Evolutionary conservation across 2,113 vertebrate genomes (phyloP).

Genomic region (Passer domesticus): DNA sequence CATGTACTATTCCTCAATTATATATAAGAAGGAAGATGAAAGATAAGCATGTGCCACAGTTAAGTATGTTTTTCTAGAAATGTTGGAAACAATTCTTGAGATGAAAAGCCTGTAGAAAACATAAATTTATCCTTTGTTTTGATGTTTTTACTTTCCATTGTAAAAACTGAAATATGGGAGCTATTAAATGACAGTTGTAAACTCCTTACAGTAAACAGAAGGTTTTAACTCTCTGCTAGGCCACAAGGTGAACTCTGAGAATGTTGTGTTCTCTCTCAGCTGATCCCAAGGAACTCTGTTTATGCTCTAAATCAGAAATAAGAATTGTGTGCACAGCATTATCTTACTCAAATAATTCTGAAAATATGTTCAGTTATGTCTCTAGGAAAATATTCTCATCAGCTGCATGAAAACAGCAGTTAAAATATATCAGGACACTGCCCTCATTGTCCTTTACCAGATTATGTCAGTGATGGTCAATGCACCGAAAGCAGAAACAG

Average conservation of each 20-base stretch:
- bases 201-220: not conserved
- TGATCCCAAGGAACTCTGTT: not conserved
- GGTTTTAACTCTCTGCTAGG: not conserved
- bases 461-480: not conserved
- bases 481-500: not conserved
- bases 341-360: not conserved
- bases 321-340: not conserved
- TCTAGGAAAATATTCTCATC: not conserved
- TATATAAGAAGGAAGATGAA: not conserved
- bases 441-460: not conserved
- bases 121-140: not conserved
- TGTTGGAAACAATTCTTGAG: not conserved
- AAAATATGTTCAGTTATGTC: not conserved
- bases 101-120: not conserved
- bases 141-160: not conserved
- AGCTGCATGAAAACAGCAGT: not conserved
- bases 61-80: not conserved
- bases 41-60: not conserved
- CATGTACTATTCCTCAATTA: not conserved
- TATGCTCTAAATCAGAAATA: not conserved
- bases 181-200: not conserved
- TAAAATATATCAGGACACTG: not conserved
- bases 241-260: not conserved
- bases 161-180: not conserved
- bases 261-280: not conserved